Conservation (phyloP, 2,113 vertebrate species). For the Malaclemys terrapin region DNA sequence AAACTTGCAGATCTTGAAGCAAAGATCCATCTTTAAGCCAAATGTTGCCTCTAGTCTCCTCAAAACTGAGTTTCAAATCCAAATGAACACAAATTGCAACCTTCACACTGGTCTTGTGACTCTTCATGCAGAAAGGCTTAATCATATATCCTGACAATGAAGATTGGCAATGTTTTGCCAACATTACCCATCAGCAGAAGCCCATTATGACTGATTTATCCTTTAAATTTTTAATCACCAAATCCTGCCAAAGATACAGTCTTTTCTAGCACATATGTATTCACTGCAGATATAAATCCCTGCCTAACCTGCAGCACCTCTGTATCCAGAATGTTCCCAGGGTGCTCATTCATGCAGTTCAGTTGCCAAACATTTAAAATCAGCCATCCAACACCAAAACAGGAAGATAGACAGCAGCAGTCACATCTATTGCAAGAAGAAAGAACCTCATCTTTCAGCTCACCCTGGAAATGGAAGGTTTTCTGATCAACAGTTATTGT, state of each 20-base stretch:
- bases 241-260: constrained; percentile 76
- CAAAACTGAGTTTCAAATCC: constrained; percentile 74
- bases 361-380: constrained; percentile 75
- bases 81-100: constrained; percentile 74
- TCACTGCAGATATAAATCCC: constrained; percentile 80
- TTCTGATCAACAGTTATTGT: constrained; percentile 99
- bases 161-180: constrained; percentile 74
- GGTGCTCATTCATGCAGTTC: constrained; percentile 73
- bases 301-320: constrained; percentile 80
- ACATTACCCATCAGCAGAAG: constrained; percentile 75
- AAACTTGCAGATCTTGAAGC: constrained; percentile 81
- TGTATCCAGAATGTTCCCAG: constrained; percentile 80
- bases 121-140: constrained; percentile 76
- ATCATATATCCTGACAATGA: constrained; percentile 74
- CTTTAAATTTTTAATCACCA: constrained; percentile 83
- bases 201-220: constrained; percentile 78
- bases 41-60: constrained; percentile 75
- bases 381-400: constrained; percentile 67
- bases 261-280: constrained; percentile 78
- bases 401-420: constrained; percentile 43
- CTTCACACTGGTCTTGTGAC: constrained; percentile 74
- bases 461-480: constrained; percentile 99
- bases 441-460: constrained; percentile 81
- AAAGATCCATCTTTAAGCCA: constrained; percentile 82
- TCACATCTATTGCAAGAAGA: constrained; percentile 70